A percentile compares a stretch with the other conserved stretches of the same genome.
Conservation (phyloP, 2,797 vertebrate species). For the Buphagus erythrorhynchus region DNA sequence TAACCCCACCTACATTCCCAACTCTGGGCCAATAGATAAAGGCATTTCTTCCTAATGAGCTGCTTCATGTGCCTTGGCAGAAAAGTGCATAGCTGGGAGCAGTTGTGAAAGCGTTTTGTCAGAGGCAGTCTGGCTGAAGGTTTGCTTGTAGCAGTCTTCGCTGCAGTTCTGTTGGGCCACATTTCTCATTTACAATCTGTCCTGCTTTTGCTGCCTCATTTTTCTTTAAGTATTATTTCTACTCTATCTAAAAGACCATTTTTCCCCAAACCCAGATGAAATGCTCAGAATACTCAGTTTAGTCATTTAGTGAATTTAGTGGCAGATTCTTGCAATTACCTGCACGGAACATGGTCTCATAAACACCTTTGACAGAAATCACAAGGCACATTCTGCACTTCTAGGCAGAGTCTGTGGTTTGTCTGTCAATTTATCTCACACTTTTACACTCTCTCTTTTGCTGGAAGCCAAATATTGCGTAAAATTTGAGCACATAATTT, state of each 20-base stretch:
- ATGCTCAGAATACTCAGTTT: background rate
- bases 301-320: background rate
- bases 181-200: background rate
- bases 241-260: background rate
- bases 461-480: background rate
- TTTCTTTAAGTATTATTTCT: background rate
- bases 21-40: constrained; percentile 57
- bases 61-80: constrained; percentile 40
- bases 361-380: background rate
- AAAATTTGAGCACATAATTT: background rate
- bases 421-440: background rate
- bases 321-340: background rate
- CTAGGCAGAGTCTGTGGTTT: background rate
- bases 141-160: background rate
- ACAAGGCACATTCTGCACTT: background rate
- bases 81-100: constrained; percentile 8
- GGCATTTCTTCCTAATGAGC: background rate
- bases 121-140: background rate
- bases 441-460: background rate
- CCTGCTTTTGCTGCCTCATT: background rate
- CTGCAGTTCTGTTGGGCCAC: background rate
- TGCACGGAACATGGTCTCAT: background rate
- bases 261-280: background rate
- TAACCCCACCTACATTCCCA: constrained; percentile 41
- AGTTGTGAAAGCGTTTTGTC: constrained; percentile 28